Evolutionary conservation across 2,888 invertebrate species (phyloP).

Genomic region (Caenorhabditis becei): DNA sequence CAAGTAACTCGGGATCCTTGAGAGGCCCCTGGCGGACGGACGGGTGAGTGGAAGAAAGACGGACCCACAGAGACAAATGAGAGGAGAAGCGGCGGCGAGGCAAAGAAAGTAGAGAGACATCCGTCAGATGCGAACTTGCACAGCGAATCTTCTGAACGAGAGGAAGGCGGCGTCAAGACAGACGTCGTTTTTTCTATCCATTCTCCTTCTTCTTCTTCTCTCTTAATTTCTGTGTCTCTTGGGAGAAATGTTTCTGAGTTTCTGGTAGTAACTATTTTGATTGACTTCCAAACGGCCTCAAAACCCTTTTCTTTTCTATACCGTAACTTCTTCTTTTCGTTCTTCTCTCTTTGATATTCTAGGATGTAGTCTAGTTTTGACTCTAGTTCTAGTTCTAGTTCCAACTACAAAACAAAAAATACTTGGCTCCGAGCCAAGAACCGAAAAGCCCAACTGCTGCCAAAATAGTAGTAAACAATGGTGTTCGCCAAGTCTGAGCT

Average conservation of each 20-base stretch:
- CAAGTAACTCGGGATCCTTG: constrained; percentile 45
- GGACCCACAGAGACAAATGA: constrained; percentile 20
- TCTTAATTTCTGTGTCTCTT: background rate
- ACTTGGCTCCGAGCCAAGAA: constrained; percentile 44
- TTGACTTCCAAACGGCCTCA: background rate
- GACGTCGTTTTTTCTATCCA: constrained; percentile 5
- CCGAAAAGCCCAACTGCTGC: constrained; percentile 8
- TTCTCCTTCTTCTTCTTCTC: constrained; percentile 5
- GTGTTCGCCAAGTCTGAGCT: constrained; percentile 28
- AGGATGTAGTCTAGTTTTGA: too few relatives aligned
- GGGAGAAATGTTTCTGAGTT: too few relatives aligned
- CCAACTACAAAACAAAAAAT: constrained; percentile 18
- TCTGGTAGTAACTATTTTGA: background rate
- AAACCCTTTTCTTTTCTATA: background rate
- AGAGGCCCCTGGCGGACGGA: constrained; percentile 2
- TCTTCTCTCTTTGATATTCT: background rate
- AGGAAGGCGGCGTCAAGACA: constrained; percentile 3
- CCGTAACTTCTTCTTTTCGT: background rate
- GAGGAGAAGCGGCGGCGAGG: background rate
- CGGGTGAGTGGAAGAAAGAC: constrained; percentile 1
- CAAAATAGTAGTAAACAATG: constrained; percentile 52
- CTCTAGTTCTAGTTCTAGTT: constrained; percentile 16
- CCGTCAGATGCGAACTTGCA: constrained; percentile 8
- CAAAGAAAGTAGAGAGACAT: background rate
- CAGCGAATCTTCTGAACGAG: constrained; percentile 6